phyloP scores from a whole-genome alignment of 2,888 invertebrate species.

The Oscheius sp. region DNA sequence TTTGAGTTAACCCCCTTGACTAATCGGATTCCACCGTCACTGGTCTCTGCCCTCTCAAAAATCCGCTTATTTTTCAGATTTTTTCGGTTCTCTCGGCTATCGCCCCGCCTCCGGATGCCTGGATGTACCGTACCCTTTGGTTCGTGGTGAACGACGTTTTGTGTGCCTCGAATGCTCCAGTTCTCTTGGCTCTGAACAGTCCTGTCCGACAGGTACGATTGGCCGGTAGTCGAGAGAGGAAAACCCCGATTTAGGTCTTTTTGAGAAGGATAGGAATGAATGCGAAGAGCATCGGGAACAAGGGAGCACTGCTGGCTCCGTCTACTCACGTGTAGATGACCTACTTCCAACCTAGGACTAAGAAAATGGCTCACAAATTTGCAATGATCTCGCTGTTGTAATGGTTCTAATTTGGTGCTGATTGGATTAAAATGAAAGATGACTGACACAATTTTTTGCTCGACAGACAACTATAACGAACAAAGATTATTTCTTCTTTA shows the following conservation, averaged over 20 bases:
- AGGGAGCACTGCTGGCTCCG: background rate
- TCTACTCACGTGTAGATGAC: too few species aligned
- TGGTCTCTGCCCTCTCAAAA: slow-evolving; percentile 2
- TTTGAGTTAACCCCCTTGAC: background rate
- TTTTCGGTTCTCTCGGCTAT: slow-evolving; percentile 56
- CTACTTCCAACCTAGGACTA: too few species aligned
- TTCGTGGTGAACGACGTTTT: slow-evolving; percentile 64
- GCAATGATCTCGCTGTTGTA: too few species aligned
- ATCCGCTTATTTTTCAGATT: slow-evolving; percentile 32
- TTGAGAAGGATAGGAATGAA: slow-evolving; percentile 28
- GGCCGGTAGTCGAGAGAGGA: background rate
- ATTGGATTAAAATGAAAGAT: background rate
- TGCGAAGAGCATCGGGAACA: slow-evolving; percentile 14
- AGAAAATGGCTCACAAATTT: too few species aligned
- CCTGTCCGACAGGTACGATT: slow-evolving; percentile 48
- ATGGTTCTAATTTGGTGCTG: too few species aligned
- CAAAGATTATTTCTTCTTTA: too few species aligned
- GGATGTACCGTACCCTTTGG: slow-evolving; percentile 61
- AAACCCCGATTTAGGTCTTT: slow-evolving; percentile 13
- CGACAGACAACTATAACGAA: too few species aligned
- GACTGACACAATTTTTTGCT: background rate
- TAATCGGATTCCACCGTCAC: background rate
- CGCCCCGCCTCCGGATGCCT: slow-evolving; percentile 55
- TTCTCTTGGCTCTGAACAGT: slow-evolving; percentile 53
- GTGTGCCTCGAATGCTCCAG: slow-evolving; percentile 56